Evolutionary conservation across 2,113 vertebrate species (phyloP), one percentile per base, ranked within the genome.

Genomic region (Lonchura striata): DNA sequence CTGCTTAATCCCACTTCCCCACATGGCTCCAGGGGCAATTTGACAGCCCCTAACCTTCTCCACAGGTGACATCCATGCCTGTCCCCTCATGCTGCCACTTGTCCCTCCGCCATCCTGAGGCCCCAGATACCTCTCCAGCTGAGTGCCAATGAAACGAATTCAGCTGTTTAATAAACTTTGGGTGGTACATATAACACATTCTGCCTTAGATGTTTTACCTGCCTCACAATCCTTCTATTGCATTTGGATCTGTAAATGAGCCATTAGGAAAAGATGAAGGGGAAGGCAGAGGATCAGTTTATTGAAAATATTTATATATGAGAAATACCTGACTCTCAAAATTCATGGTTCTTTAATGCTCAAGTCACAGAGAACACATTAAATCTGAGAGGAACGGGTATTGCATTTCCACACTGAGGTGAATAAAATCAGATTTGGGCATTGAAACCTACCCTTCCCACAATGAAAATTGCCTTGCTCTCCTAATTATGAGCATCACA

Each of bases 401-500:
- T 78, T 10, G 11, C 66, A 60, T 39, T 94, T 93, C 53, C 18
- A 23, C 56, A 5, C 44, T 82, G 42, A 68, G 82, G 82, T 82
- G 92, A 92, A 57, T 30, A 72, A 92, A 93, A 95, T 94, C 37
- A 90, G 49, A 86, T 94, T 54, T 86, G 88, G 72, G 72, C 49
- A 72, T 71, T 21, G 41, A 94, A 94, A 96, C 79, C 74, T 68
- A 65, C 56, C 86, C 65, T 86, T 88, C 81, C 49, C 30, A 68
- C 61, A 49, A 87, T 7, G 54, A 94, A 82, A 95, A 91, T 52
- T 90, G 86, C 81, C 81, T 91, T 61, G 47, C 94, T 95, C 61
- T 97, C 86, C 82, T 97, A 95, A 97, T 97, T 96, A 78, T 13
- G 63, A 94, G 65, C 91, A 91, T 94, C 82, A 85, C 83, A 90